Base-by-base conservation (phyloP, 2,113 vertebrate genomes). In the Tupaia chinensis region DNA sequence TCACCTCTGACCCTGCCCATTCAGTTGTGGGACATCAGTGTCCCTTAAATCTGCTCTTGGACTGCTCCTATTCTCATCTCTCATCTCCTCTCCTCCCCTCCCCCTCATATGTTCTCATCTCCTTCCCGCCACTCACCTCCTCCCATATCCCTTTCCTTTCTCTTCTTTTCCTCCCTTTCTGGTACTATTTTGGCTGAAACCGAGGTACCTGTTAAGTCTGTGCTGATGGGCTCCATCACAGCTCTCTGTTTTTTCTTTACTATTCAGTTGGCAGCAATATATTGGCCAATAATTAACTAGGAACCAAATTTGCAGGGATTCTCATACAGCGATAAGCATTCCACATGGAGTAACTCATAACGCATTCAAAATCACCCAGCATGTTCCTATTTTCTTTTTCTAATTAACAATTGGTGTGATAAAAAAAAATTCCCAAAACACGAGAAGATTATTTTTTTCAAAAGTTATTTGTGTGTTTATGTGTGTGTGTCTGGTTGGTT, bases 1-100 rank as follows among this genome's bases (percentile, higher is more conserved):
- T 1, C 3, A 44, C 2, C 3, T 60, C 4, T 69, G 11, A 23
- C 9, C 9, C 32, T 65, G 6, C 23, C 60, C 6, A 13, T 9
- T 1, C 23, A n/a, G 53, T 56, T 69, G 60, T 69, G 23, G 1
- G 56, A 72, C 1, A 9, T 25, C 13, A 72, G 17, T 25, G 16
- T 78, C 68, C 19, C 54, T 13, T 13, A 7, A 25, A 65, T 86
- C 17, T 58, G 66, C 27, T 69, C 27, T 69, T 69, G 44, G 44
- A 44, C 44, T 44, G 32, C 44, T 44, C 44, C 44, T 44, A 44
- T 44, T 44, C 44, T 44, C 44, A 44, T 4, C 44, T 44, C 44
- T 44, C 44, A 44, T 44, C 44, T 44, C 44, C 44, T 44, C 44
- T 44, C 44, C 44, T 44, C 44, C 44, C 44, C 44, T 44, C 44